Conservation (phyloP, 2,888 invertebrate genomes). For the Lasioglossum leucozonium region DNA sequence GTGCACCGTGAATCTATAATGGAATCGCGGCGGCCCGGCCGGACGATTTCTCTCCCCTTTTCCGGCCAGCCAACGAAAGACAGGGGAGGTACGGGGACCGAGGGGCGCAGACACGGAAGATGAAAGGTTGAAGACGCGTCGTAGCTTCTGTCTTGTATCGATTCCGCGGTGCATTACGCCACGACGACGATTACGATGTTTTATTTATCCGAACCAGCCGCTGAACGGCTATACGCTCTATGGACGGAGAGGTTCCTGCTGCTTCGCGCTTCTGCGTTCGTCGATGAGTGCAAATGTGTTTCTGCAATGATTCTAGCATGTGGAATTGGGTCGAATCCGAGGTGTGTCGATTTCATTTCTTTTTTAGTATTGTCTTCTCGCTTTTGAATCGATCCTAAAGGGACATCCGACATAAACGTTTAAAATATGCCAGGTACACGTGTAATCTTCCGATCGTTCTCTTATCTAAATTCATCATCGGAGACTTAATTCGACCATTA, state of each 20-base stretch:
- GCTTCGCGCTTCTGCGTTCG: not conserved
- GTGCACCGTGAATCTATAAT: constrained; percentile 51
- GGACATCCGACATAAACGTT: not conserved
- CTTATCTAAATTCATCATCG: not conserved
- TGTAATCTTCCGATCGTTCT: not conserved
- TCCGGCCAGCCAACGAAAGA: not conserved
- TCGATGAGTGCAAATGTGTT: not conserved
- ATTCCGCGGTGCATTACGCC: constrained; percentile 58
- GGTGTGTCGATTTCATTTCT: not conserved
- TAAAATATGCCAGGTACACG: not conserved
- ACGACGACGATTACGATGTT: constrained; percentile 70
- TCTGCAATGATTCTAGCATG: not conserved
- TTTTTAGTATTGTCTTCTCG: not conserved
- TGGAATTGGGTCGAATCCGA: not conserved
- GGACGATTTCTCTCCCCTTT: constrained; percentile 29
- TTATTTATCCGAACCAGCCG: constrained; percentile 67
- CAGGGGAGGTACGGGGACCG: constrained; percentile 1
- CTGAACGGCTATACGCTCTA: constrained; percentile 52
- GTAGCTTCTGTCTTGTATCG: constrained; percentile 59
- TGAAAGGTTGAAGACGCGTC: constrained; percentile 41
- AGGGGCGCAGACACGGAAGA: constrained; percentile 23
- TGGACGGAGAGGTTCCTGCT: not conserved
- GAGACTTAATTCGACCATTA: not conserved
- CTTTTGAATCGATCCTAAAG: not conserved
- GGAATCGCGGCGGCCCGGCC: constrained; percentile 30